These are phyloP conservation scores for Aspidiotus destructor DNA, from an alignment of 2,888 invertebrate species.

Conservation along the genomic window DNA sequence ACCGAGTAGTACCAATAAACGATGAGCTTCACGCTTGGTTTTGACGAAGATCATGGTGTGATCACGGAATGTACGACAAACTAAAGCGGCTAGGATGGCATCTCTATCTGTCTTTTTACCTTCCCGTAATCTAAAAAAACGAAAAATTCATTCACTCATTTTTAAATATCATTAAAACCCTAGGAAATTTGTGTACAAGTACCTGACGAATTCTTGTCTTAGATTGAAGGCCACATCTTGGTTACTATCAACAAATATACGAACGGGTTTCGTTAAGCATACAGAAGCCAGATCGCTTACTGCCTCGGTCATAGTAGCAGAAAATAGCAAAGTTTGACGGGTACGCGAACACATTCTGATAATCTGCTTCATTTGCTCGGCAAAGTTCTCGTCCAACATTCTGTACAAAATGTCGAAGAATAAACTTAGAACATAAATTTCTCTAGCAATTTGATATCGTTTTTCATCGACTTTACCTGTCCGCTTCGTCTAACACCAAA, in stretches of 20 bases:
- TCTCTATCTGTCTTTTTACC: conserved; percentile 86
- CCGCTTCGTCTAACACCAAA: conserved; percentile 56
- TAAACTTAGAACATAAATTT: neutral
- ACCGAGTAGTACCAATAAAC: conserved; percentile 83
- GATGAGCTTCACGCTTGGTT: conserved; percentile 91
- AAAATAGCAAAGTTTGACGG: conserved; percentile 93
- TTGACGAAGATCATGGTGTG: conserved; percentile 92
- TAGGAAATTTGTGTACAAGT: conserved; percentile 21
- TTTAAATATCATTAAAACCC: neutral
- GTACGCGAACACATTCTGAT: conserved; percentile 82
- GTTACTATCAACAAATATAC: conserved; percentile 91
- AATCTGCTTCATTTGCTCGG: conserved; percentile 98
- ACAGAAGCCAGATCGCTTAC: conserved; percentile 90
- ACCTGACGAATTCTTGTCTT: conserved; percentile 88
- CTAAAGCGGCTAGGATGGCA: conserved; percentile 70
- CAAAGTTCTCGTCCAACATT: conserved; percentile 97
- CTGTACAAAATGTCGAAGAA: conserved; percentile 43
- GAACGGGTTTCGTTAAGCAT: conserved; percentile 83
- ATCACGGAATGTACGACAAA: conserved; percentile 80
- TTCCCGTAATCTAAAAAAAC: conserved; percentile 62
- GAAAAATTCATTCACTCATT: neutral
- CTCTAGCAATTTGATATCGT: neutral
- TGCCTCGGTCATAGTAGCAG: conserved; percentile 98
- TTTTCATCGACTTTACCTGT: conserved; percentile 44
- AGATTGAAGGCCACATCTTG: conserved; percentile 91